Conservation (phyloP, 2,113 vertebrate species). For the Gymnorhina tibicen region DNA sequence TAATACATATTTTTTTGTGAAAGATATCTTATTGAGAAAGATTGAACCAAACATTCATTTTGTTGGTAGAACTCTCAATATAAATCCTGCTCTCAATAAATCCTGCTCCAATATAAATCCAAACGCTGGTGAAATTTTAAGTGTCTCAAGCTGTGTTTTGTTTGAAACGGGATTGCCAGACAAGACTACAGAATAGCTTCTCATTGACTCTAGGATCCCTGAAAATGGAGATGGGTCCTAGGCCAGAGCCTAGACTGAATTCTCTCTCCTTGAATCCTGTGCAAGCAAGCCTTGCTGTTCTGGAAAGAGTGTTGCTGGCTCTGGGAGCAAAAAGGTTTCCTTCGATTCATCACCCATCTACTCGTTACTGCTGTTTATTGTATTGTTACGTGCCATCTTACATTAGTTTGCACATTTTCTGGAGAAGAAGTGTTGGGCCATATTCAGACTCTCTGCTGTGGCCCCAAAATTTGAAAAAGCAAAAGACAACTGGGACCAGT, state of each 20-base stretch:
- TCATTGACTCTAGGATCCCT: background rate
- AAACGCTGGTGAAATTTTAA: background rate
- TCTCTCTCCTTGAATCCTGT: background rate
- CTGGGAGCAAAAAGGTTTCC: background rate
- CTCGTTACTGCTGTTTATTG: background rate
- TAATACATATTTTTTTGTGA: background rate
- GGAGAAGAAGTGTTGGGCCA: background rate
- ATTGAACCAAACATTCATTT: background rate
- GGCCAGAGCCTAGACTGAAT: background rate
- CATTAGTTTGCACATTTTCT: background rate
- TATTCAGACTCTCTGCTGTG: background rate
- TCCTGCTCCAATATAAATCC: background rate
- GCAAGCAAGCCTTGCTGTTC: background rate
- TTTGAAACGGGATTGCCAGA: background rate
- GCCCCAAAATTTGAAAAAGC: background rate
- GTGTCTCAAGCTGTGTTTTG: background rate
- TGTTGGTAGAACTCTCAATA: background rate
- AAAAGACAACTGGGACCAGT: background rate
- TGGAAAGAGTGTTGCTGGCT: background rate
- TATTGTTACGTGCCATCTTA: background rate
- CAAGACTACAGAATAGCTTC: background rate
- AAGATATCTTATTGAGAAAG: background rate
- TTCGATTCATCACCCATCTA: background rate
- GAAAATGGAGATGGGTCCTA: background rate
- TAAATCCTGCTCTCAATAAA: background rate